phyloP scores from a whole-genome alignment of 2,888 invertebrate species.

The Axea sp. region DNA sequence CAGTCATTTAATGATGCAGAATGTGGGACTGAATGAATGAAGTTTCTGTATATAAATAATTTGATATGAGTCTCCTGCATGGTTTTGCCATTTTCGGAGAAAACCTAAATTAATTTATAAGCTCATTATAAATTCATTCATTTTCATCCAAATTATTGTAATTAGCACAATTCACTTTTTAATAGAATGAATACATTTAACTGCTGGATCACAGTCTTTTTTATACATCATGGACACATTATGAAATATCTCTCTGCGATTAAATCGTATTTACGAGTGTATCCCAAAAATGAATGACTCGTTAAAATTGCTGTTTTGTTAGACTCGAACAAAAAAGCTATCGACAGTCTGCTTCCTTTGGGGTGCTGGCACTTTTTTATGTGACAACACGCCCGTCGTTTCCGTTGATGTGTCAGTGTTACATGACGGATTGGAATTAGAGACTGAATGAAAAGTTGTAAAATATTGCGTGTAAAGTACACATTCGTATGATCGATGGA shows the following conservation, averaged over 20 bases:
- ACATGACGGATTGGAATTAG: conserved; percentile 59
- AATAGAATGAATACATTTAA: too few species aligned
- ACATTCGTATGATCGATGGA: conserved; percentile 74
- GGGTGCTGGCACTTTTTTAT: conserved; percentile 69
- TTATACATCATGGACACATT: conserved; percentile 29
- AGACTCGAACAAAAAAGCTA: conserved; percentile 44
- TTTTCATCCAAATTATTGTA: too few species aligned
- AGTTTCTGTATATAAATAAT: too few species aligned
- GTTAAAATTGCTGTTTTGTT: conserved; percentile 55
- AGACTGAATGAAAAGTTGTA: conserved; percentile 51
- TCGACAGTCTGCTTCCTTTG: conserved; percentile 57
- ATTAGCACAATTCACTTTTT: too few species aligned
- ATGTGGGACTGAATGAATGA: too few species aligned
- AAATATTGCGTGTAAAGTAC: conserved; percentile 63
- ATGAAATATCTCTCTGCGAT: conserved; percentile 17
- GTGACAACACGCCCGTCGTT: conserved; percentile 63
- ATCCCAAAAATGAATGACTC: conserved; percentile 56
- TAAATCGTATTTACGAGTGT: conserved; percentile 17
- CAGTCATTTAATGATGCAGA: too few species aligned
- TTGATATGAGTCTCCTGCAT: too few species aligned
- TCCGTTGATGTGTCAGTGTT: conserved; percentile 56
- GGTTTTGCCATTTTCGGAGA: too few species aligned
- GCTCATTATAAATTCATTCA: too few species aligned
- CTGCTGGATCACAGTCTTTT: background rate
- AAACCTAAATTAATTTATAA: too few species aligned